Conservation (phyloP, 2,888 invertebrate genomes). For the Rugalucina vietnamica region DNA sequence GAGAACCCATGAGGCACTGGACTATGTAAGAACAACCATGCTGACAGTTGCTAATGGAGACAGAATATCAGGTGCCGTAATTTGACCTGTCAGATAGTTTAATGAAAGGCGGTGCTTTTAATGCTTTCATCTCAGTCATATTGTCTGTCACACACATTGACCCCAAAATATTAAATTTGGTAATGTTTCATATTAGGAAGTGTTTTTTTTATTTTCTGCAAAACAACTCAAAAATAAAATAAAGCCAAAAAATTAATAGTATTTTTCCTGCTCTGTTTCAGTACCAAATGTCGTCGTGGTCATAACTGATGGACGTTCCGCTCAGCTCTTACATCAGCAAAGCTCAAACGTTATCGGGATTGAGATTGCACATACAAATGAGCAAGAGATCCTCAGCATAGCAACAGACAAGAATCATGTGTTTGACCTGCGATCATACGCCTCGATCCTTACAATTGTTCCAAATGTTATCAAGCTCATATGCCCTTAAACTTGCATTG, state of each 20-base stretch:
- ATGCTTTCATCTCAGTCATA: no score
- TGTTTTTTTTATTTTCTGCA: no score
- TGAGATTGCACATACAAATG: slow-evolving; percentile 39
- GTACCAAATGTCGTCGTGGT: slow-evolving; percentile 50
- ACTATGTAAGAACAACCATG: background rate
- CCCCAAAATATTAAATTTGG: no score
- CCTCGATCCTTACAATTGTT: background rate
- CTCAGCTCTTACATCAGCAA: slow-evolving; percentile 37
- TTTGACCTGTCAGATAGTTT: no score
- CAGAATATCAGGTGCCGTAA: background rate
- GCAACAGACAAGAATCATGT: slow-evolving; percentile 54
- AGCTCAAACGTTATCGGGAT: slow-evolving; percentile 54
- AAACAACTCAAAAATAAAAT: no score
- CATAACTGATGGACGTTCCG: slow-evolving; percentile 53
- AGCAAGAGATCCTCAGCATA: slow-evolving; percentile 41
- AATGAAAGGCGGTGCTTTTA: no score
- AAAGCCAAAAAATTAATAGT: no score
- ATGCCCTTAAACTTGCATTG: no score
- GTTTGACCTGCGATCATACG: slow-evolving; percentile 44
- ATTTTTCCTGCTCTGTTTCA: background rate
- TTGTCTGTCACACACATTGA: no score
- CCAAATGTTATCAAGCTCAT: slow-evolving; percentile 6
- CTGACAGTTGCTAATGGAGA: background rate
- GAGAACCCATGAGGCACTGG: background rate
- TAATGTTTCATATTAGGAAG: no score